Base-by-base conservation (phyloP, 2,113 vertebrate species). In the Lophura nycthemera region DNA sequence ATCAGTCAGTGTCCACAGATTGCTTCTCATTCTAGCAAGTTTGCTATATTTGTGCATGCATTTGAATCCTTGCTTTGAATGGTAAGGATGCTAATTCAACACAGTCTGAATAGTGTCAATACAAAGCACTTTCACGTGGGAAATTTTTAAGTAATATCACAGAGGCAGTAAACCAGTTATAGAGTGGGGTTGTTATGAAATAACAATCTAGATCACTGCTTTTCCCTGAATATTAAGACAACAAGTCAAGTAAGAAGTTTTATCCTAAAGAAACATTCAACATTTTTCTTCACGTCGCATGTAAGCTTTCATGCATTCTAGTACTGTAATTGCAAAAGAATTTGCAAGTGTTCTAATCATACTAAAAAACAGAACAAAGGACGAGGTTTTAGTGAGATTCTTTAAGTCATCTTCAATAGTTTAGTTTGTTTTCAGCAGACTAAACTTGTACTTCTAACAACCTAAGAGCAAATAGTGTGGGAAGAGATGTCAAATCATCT, bases 1-100 rank as follows among this genome's bases (percentile, higher is more conserved):
- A 11, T 24, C 18, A 15, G 16, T 24, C 50, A 66, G 20, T 10
- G 19, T 0, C 1, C 0, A 2, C 47, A 81, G 32, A 60, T 29
- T 8, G 13, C 38, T 36, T 75, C 64, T 52, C 16, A 25, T 77
- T 67, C 18, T 38, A 20, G 24, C 15, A 80, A 67, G 59, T 52
- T n/a, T 60, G 10, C 36, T 84, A 43, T 52, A 83, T 75, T 19
- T 69, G 45, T 70, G 50, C 36, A 74, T 36, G 43, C 1, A 10
- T 61, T 83, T 48, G 20, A 84, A 40, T 36, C 29, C 17, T 29
- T 78, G 22, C 11, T 75, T 94, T 72, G 69, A 52, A 10, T 86
- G 38, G 7, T 6, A 32, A 88, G 34, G 21, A 76, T 24, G 42
- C 10, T 36, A 87, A 67, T 42, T 80, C 92, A 88, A 20, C 25